Evolutionary conservation across 2,797 vertebrate genomes (phyloP), one percentile per base, ranked within the genome.

Genomic region (Periophthalmus magnuspinnatus): DNA sequence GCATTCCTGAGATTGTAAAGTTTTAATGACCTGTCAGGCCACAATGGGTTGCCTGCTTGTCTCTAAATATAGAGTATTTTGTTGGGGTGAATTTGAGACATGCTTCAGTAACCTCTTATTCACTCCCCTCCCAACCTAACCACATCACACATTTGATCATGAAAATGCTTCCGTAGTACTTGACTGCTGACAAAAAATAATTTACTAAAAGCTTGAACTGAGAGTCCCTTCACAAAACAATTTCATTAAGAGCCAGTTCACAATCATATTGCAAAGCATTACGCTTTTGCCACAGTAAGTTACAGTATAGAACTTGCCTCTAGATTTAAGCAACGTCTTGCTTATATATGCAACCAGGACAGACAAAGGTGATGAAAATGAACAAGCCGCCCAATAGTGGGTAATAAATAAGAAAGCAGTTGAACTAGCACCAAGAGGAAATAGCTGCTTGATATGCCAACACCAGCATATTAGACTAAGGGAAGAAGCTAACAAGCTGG

Each of bases 1-100:
- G 67, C 68, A 52, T 77, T 78, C 24, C 65, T 76, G 71, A 83
- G 68, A 88, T 45, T 45, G 11, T 86, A 69, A 82, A 68, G 70
- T 81, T 87, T 86, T 84, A 88, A 85, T 82, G 72, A 24, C 34
- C 78, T 16, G 63, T 48, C 77, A 55, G 76, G 48, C 77, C 72
- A 41, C 59, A 68, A 75, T 57, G 33, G 36, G 63, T 48, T 52
- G n/a, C 13, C 1, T 5, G 5, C 36, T 65, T 67, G 71, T 9
- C 36, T 54, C 74, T 87, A 90, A 84, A 88, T 86, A 87, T 87
- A 89, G 74, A 81, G 76, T 38, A 58, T 67, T 79, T 75, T 74
- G 67, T 74, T 71, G 47, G 60, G 38, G 70, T 11, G 38, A 74
- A 17, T 16, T 17, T 33, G 58, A 16, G 38, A 68, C 1, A 61